Conservation (phyloP, 2,113 vertebrate species). For the Amphiprion percula region DNA sequence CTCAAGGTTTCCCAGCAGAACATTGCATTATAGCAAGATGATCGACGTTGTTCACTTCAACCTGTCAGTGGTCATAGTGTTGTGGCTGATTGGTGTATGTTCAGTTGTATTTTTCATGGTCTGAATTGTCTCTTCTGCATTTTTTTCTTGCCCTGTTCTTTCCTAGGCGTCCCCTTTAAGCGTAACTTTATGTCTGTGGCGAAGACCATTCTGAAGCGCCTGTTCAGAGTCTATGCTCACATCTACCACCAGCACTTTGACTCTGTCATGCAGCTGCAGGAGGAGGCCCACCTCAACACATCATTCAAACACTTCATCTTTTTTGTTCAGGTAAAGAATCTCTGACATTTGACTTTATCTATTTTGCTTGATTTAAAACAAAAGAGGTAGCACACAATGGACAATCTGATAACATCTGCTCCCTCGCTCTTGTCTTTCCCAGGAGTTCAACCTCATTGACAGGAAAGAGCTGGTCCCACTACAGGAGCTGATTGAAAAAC, state of each 20-base stretch:
- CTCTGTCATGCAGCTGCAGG: conserved; percentile 95
- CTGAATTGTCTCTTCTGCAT: not conserved
- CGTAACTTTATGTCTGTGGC: conserved; percentile 98
- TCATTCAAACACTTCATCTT: conserved; percentile 99
- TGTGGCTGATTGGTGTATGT: too few relatives aligned
- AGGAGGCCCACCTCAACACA: conserved; percentile 98
- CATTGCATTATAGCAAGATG: too few relatives aligned
- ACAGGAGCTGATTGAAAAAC: conserved; percentile 97
- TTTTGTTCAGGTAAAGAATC: conserved; percentile 91
- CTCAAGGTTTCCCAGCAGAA: too few relatives aligned
- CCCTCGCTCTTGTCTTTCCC: conserved; percentile 18
- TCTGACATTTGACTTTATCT: not conserved
- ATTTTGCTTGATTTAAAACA: not conserved
- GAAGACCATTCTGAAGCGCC: conserved; percentile 96
- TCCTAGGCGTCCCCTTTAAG: conserved; percentile 93
- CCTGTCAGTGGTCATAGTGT: too few relatives aligned
- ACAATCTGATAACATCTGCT: not conserved
- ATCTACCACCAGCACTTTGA: conserved; percentile 99
- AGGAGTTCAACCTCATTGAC: conserved; percentile 98
- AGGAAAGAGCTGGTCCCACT: conserved; percentile 95
- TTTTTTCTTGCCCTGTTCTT: not conserved
- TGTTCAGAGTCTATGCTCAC: conserved; percentile 97
- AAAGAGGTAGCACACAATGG: not conserved
- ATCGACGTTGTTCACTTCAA: too few relatives aligned
- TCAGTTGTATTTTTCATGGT: too few relatives aligned